Evolutionary conservation across 2,797 vertebrate species (phyloP).

Genomic region (Neosilurus hyrtlii): DNA sequence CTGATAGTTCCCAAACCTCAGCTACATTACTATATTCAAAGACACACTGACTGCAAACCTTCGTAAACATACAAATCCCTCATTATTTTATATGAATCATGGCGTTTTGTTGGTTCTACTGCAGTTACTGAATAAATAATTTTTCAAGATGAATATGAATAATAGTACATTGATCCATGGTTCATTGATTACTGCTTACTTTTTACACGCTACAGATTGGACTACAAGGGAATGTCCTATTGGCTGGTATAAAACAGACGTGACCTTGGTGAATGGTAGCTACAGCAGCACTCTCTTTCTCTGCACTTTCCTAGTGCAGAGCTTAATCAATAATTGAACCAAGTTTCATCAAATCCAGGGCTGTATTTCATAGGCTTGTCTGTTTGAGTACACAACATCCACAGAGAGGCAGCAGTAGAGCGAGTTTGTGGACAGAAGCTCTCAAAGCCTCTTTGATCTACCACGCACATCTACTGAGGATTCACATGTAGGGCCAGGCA

Average conservation of each 20-base stretch:
- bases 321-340: slow-evolving; percentile 73
- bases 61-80: background rate
- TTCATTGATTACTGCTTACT: slow-evolving; percentile 21
- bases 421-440: slow-evolving; percentile 47
- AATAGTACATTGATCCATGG: background rate
- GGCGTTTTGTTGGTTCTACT: background rate
- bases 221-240: slow-evolving; percentile 20
- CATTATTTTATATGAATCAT: background rate
- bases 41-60: background rate
- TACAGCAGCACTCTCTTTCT: slow-evolving; percentile 53
- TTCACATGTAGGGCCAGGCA: slow-evolving; percentile 43
- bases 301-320: slow-evolving; percentile 57
- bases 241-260: slow-evolving; percentile 41
- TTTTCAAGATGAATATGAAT: background rate
- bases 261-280: slow-evolving; percentile 48
- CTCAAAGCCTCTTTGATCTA: slow-evolving; percentile 54
- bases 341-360: slow-evolving; percentile 66
- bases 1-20: background rate
- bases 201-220: slow-evolving; percentile 21
- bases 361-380: slow-evolving; percentile 63
- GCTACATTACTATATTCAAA: background rate
- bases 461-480: slow-evolving; percentile 47
- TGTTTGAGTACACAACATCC: slow-evolving; percentile 52
- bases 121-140: background rate
- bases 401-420: slow-evolving; percentile 44